Evolutionary conservation across 2,797 vertebrate genomes (phyloP).

Genomic region (Eulemur mongoz): DNA sequence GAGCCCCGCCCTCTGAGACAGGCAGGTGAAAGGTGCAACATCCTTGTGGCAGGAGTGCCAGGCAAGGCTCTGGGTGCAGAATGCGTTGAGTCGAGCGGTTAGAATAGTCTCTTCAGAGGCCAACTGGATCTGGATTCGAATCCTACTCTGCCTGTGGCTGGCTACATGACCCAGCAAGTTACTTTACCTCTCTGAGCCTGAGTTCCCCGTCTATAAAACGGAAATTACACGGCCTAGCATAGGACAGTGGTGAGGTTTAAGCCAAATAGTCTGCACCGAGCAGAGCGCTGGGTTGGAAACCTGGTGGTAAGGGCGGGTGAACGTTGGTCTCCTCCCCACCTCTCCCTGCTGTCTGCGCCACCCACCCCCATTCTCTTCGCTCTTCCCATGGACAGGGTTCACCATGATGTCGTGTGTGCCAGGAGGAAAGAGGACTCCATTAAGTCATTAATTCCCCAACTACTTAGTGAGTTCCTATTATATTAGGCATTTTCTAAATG

Average conservation of each 20-base stretch:
- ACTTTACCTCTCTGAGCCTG: neutral
- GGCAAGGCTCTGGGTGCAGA: neutral
- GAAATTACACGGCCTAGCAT: neutral
- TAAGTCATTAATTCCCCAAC: neutral
- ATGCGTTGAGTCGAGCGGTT: neutral
- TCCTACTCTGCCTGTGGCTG: neutral
- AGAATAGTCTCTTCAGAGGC: neutral
- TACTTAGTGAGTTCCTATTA: neutral
- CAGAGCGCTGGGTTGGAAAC: neutral
- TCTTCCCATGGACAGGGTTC: neutral
- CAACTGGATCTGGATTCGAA: neutral
- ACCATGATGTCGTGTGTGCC: neutral
- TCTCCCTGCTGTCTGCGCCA: neutral
- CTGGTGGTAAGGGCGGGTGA: neutral
- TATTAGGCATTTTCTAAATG: neutral
- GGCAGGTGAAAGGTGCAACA: neutral
- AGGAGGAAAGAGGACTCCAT: neutral
- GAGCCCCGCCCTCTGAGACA: neutral
- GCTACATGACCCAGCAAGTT: neutral
- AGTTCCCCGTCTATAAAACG: neutral
- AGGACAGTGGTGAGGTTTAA: neutral
- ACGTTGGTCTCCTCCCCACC: rapidly evolving
- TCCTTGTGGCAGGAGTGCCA: neutral
- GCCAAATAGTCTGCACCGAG: neutral
- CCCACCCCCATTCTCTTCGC: neutral